Conservation (phyloP, 2,888 invertebrate genomes). For the Sarcophaga variegata region DNA sequence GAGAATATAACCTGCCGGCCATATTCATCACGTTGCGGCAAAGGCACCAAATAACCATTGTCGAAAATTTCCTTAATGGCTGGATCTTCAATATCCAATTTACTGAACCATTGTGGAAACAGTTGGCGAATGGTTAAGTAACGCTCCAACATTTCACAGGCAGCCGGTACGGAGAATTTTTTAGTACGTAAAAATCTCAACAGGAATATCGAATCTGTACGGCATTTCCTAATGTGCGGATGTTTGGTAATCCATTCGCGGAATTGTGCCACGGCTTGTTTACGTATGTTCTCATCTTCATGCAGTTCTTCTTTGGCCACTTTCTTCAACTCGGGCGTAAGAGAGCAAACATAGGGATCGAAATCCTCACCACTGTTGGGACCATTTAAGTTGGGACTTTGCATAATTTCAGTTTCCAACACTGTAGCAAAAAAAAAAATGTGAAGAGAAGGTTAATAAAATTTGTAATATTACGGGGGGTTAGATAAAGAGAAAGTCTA, state of each 20-base stretch:
- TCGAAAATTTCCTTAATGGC: constrained; percentile 91
- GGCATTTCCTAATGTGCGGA: constrained; percentile 90
- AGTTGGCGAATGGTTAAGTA: constrained; percentile 92
- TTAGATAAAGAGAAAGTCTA: too few species aligned
- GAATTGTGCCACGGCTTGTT: constrained; percentile 89
- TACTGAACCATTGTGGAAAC: constrained; percentile 93
- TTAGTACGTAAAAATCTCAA: constrained; percentile 92
- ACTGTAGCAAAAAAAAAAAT: constrained; percentile 73
- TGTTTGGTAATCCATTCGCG: constrained; percentile 92
- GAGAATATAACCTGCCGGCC: constrained; percentile 91
- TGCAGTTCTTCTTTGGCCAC: constrained; percentile 88
- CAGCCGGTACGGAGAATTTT: constrained; percentile 92
- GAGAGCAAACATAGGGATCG: constrained; percentile 80
- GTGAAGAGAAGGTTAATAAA: background rate
- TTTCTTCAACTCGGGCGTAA: constrained; percentile 82
- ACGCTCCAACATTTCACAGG: constrained; percentile 93
- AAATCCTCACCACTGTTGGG: constrained; percentile 77
- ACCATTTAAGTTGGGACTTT: constrained; percentile 76
- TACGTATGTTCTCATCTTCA: constrained; percentile 89
- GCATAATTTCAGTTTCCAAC: constrained; percentile 81
- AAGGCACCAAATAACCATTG: constrained; percentile 89
- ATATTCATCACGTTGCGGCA: constrained; percentile 87
- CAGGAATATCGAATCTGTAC: constrained; percentile 91
- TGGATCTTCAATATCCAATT: constrained; percentile 90
- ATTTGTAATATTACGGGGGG: background rate